Base-by-base conservation (phyloP, 1,140 invertebrate genomes). In the Telenomus remus region DNA sequence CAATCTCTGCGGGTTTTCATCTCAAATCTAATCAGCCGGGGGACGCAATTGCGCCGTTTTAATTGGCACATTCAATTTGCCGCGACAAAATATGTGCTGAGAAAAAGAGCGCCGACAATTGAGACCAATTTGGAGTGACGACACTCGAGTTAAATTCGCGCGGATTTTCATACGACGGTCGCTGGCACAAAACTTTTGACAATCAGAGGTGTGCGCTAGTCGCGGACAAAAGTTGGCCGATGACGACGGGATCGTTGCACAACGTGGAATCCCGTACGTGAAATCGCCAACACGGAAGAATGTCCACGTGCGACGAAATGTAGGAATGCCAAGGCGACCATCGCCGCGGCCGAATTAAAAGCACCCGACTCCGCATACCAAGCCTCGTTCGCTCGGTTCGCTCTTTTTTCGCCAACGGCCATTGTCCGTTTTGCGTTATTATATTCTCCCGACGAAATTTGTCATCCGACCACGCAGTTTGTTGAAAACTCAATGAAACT, bases 321-420 rank as follows among this genome's bases (percentile, higher is more conserved):
- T 43, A 19, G 56, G 51, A 35, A 61, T 50, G 55, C 47, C 19
- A 34, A 15, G 27, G 19, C 54, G 68, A 37, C 54, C 53, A 61
- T 50, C 11, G 12, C 39, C 54, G 47, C 43, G 54, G 35, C 39
- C 59, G 60, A 73, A 69, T 70, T 69, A 59, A 68, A 53, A 61
- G 55, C 69, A 63, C 56, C 70, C 64, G 54, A 27, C 19, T 27
- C 48, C 63, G 68, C 65, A 63, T 69, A 63, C 80, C 69, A 78
- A 81, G 81, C 72, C 35, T 63, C 53, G 27, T 65, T 71, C 68
- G 51, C 63, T 68, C 60, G 59, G 16, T 51, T 16, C n/a, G n/a
- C 11, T 49, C 27, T 35, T 35, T 4, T 16, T 3, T 34, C 15
- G 9, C 48, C 1, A n/a, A 9, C 37, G 37, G 14, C 54, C 55